Conservation (phyloP, 2,113 vertebrate genomes). For the Mastomys natalensis region DNA sequence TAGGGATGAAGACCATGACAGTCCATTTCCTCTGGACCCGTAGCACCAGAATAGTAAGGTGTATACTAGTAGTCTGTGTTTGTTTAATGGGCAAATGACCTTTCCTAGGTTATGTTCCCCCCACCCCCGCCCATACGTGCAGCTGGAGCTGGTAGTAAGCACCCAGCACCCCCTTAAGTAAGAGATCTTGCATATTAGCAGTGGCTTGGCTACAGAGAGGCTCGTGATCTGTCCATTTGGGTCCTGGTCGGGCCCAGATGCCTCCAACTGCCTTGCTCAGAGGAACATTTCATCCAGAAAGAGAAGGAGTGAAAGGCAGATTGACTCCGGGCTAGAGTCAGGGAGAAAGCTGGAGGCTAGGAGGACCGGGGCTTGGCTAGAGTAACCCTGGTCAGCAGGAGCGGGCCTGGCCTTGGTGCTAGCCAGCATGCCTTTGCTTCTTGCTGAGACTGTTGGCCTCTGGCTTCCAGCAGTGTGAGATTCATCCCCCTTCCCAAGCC, state of each 20-base stretch:
- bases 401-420: not conserved
- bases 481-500: constrained; percentile 76
- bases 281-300: not conserved
- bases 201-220: not conserved
- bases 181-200: no score
- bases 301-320: not conserved
- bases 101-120: not conserved
- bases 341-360: not conserved
- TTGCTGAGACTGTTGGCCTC: constrained; percentile 74
- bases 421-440: constrained; percentile 62
- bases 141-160: not conserved
- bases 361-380: not conserved
- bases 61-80: not conserved
- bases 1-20: not conserved
- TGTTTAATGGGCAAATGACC: not conserved
- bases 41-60: not conserved
- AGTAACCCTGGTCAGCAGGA: not conserved
- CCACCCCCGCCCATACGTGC: no score
- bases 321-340: not conserved
- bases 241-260: not conserved
- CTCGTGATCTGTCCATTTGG: not conserved
- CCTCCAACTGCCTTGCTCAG: not conserved
- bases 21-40: not conserved
- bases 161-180: not conserved
- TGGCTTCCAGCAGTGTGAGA: constrained; percentile 70